Evolutionary conservation across 2,797 vertebrate species (phyloP), one percentile per base, ranked within the genome.

Genomic region (Poecilia gillii): DNA sequence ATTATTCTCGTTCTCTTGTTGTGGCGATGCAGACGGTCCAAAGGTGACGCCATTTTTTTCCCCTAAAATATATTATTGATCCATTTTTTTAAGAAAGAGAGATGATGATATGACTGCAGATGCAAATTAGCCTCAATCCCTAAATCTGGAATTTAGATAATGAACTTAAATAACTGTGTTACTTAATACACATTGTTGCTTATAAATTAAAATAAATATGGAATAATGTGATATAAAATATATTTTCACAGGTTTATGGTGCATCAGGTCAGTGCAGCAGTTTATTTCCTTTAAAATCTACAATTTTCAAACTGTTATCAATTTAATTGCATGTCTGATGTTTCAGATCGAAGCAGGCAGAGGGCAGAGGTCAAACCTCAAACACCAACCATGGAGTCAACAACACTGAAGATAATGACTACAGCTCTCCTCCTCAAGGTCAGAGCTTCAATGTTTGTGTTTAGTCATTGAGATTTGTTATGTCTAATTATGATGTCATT

Each of bases 301-400:
- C 20, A 33, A 33, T 62, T 6, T 31, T 62, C 12, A 31, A 62
- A 31, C 28, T 33, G 28, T 33, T 4, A 14, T 31, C 28, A 13
- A 14, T 62, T 62, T 31, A 31, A 31, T 7, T 62, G 28, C 57
- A 62, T 62, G 28, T 33, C 2, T 28, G 28, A 46, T 55, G 16
- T 62, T 47, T 80, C 57, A 43, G 28, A 31, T 45, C 20, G 23
- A 73, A 47, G 28, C 28, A 75, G 71, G 31, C 66, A 59, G 66
- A 71, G 39, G 36, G 57, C 57, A 31, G 28, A 28, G 28, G 28
- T 62, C 57, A 62, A 62, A 62, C 12, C 57, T 77, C 49, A 45
- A 4, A 41, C 6, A 3, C 39, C 13, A 13, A 59, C 8, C 12
- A 31, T 1, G 12, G 12, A 59, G 9, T 59, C 53, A 33, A 14